Base-by-base conservation (phyloP, 2,888 invertebrate genomes). In the Ommatoiulus sabulosus region DNA sequence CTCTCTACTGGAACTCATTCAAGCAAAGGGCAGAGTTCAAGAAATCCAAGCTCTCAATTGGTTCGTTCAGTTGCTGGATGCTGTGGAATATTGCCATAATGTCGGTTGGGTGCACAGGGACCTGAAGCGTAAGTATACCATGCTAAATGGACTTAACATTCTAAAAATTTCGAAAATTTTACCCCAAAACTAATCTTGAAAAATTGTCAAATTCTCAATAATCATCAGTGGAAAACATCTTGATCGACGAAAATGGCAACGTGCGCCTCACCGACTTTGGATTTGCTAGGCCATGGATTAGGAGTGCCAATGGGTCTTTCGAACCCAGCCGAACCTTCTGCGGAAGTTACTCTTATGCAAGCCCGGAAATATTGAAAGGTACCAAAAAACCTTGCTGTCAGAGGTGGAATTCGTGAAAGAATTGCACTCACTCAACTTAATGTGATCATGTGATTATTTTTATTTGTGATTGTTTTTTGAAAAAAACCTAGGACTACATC, bases 11-110 rank as follows among this genome's bases (percentile, higher is more conserved):
- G 48, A 87, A 15, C 44, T 87, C 44, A 35, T 87, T 7, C 87
- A 46, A 35, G 17, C 15, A 15, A 15, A 48, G 35, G 35, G 46
- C 17, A 44, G 85, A 44, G 48, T 87, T 46, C 46, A 46, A 35
- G 87, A 87, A 52, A 6, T 5, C 44, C 87, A 52, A 48, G 46
- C 48, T 20, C 35, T n/a, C 4, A 87, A 6, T 15, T 87, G 87
- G 87, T 87, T 87, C 20, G 5, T 46, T 10, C 87, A 87, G 24
- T 20, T 87, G 17, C 24, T 87, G 87, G 87, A 87, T 48, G 87
- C 87, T 15, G 87, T 87, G 46, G 52, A 87, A 17, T 87, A 87
- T 20, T 87, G 87, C n/a, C 87, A 87, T 20, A 87, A 48, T 52
- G 6, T 87, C 12, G 87, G 48, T 35, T 35, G 44, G 35, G 87